These are phyloP conservation scores for Felis chaus DNA, from an alignment of 2,113 vertebrate genomes.

Conservation along the genomic window DNA sequence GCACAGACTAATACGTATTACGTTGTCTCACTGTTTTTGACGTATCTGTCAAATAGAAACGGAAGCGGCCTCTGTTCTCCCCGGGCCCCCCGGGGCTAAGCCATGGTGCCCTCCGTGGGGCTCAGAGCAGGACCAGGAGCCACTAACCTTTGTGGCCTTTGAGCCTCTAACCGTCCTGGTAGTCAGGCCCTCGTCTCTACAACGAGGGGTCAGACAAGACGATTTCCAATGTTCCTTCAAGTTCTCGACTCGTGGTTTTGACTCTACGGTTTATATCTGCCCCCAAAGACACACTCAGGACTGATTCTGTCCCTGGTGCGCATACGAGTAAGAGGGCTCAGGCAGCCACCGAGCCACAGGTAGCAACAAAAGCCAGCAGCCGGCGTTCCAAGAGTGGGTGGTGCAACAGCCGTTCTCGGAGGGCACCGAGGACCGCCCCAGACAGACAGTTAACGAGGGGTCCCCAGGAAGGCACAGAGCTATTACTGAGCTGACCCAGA, in stretches of 20 bases:
- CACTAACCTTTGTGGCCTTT: background rate
- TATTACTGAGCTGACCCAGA: background rate
- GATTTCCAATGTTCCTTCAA: background rate
- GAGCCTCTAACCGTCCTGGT: background rate
- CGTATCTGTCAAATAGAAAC: background rate
- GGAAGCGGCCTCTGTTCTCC: background rate
- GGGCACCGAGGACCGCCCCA: fast-evolving
- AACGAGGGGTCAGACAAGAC: no score
- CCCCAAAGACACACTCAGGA: background rate
- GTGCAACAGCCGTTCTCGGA: background rate
- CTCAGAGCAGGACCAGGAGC: background rate
- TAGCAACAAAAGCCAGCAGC: background rate
- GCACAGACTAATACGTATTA: background rate
- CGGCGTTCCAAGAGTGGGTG: background rate
- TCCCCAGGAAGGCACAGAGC: fast-evolving
- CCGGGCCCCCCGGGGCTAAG: background rate
- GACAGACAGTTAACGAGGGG: fast-evolving
- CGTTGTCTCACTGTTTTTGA: background rate
- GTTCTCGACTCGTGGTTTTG: background rate
- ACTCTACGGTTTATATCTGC: background rate
- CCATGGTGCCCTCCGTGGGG: background rate
- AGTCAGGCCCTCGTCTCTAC: background rate
- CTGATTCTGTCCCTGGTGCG: background rate
- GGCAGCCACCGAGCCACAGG: background rate
- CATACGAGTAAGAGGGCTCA: background rate